These are phyloP conservation scores for Limosa lapponica DNA, from an alignment of 2,797 vertebrate genomes.

Conservation along the genomic window DNA sequence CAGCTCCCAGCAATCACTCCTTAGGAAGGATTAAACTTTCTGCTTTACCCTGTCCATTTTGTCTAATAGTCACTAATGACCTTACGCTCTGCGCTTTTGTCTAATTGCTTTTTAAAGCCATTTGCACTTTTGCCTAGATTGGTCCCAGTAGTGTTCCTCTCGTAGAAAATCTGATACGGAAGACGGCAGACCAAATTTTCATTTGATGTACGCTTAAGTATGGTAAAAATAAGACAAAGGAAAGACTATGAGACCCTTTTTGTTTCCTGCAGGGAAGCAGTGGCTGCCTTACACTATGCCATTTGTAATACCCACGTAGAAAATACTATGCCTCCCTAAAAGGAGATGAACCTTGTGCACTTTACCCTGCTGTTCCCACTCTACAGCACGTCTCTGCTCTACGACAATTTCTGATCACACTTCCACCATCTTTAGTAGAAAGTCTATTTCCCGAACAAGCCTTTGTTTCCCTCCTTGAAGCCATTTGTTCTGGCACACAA, in stretches of 20 bases:
- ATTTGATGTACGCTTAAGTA: neutral
- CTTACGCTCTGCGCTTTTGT: neutral
- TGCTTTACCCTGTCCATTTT: neutral
- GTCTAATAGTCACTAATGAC: neutral
- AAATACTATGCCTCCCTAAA: neutral
- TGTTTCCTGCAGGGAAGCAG: neutral
- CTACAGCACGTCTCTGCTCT: neutral
- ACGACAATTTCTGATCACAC: neutral
- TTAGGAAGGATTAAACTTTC: neutral
- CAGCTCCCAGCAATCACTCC: neutral
- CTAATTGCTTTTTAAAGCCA: neutral
- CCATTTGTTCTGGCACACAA: neutral
- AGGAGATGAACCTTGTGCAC: neutral
- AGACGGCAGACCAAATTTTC: neutral
- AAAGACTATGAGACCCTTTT: neutral
- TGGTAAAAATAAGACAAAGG: neutral
- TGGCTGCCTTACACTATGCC: neutral
- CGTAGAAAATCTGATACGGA: neutral
- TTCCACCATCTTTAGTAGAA: neutral
- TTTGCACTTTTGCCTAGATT: neutral
- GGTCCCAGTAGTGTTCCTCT: neutral
- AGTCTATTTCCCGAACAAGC: neutral
- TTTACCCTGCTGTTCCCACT: neutral
- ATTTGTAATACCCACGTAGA: neutral
- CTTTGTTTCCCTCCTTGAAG: neutral